Conservation (phyloP, 2,888 invertebrate species). For the Apodemia zela region DNA sequence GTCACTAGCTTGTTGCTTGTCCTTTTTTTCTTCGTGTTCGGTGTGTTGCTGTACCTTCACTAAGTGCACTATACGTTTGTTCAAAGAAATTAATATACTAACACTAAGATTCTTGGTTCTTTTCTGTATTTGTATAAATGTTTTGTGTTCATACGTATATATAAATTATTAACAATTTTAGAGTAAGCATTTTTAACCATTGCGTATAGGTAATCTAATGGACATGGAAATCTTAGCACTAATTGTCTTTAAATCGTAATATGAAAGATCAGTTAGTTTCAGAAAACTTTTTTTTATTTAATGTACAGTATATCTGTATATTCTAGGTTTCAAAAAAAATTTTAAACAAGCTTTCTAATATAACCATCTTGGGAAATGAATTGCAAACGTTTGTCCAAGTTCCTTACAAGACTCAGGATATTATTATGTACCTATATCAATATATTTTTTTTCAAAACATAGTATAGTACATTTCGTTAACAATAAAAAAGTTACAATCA, state of each 20-base stretch:
- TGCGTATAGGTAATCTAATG: not conserved
- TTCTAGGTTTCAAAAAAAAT: not conserved
- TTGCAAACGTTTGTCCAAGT: not conserved
- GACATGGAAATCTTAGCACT: not conserved
- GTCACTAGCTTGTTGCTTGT: constrained; percentile 51
- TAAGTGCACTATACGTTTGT: constrained; percentile 39
- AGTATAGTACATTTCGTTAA: no score
- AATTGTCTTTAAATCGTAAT: not conserved
- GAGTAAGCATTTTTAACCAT: constrained; percentile 9
- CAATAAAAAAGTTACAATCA: no score
- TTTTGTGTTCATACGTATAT: not conserved
- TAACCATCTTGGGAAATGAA: not conserved
- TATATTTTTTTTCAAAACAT: no score
- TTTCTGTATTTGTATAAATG: constrained; percentile 25
- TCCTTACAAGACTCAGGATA: no score
- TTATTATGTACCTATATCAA: no score
- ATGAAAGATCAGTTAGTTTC: not conserved
- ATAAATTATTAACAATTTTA: constrained; percentile 7
- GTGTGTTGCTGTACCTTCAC: constrained; percentile 65
- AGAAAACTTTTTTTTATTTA: no score
- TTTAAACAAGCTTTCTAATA: not conserved
- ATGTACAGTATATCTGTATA: not conserved
- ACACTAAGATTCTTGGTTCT: constrained; percentile 37
- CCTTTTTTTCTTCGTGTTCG: constrained; percentile 50
- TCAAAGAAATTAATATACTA: constrained; percentile 38